phyloP scores from a whole-genome alignment of 2,888 invertebrate species.

The Gymnosoma rotundatum region DNA sequence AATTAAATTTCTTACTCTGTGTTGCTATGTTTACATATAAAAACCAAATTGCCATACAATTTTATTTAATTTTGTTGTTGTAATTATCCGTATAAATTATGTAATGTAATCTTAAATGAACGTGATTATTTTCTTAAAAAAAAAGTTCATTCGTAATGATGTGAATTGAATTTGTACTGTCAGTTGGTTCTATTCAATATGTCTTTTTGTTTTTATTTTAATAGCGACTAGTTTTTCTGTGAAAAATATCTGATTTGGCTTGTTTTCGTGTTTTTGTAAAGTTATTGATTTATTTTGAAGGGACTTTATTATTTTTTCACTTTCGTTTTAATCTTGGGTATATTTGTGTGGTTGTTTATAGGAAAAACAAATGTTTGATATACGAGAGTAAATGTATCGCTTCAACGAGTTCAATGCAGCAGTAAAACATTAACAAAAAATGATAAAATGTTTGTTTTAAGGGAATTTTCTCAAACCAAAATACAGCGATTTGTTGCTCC shows the following conservation, averaged over 20 bases:
- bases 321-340: not conserved
- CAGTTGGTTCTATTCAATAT: not conserved
- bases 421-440: not conserved
- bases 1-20: not conserved
- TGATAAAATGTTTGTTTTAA: not conserved
- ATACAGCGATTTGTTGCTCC: not conserved
- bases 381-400: not conserved
- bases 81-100: not conserved
- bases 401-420: not conserved
- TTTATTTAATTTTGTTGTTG: not conserved
- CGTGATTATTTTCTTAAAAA: constrained; percentile 6
- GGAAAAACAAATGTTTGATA: not conserved
- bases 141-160: not conserved
- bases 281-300: not conserved
- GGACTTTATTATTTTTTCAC: constrained; percentile 5
- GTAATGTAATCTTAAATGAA: not conserved
- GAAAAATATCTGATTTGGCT: constrained; percentile 1
- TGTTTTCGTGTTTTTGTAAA: constrained; percentile 2
- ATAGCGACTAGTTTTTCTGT: not conserved
- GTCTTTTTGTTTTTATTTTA: constrained; percentile 9
- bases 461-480: not conserved
- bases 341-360: not conserved
- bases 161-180: not conserved
- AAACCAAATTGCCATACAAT: not conserved
- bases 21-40: not conserved